Evolutionary conservation across 1,140 invertebrate species (phyloP).

Genomic region (Anastrepha ludens): DNA sequence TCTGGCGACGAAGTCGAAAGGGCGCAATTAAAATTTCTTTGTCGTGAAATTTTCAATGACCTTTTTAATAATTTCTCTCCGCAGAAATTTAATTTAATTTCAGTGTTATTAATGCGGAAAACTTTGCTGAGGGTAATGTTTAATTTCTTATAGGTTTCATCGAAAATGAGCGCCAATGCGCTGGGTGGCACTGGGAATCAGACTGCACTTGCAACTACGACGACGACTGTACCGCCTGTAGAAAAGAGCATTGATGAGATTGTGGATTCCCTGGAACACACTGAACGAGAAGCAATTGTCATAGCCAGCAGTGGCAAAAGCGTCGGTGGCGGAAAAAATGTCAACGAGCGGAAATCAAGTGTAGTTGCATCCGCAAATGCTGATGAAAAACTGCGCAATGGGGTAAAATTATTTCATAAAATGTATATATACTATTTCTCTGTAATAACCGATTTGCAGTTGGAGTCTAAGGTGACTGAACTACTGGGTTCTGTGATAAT

Average conservation of each 20-base stretch:
- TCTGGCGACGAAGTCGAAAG: not conserved
- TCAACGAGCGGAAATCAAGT: constrained; percentile 11
- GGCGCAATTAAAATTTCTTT: constrained; percentile 51
- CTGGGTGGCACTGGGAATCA: constrained; percentile 14
- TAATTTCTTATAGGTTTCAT: not conserved
- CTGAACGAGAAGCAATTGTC: not conserved
- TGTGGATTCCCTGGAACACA: not conserved
- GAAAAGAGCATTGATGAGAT: not conserved
- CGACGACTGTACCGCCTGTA: constrained; percentile 33
- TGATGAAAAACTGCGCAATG: constrained; percentile 25
- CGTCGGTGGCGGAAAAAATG: constrained; percentile 40
- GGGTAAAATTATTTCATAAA: constrained; percentile 12
- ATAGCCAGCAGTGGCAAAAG: not conserved
- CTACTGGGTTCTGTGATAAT: constrained; percentile 79
- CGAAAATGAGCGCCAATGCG: constrained; percentile 44
- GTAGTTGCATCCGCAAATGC: not conserved
- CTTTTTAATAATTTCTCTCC: not conserved
- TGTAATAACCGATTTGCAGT: constrained; percentile 24
- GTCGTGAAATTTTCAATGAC: not conserved
- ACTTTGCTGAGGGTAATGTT: not conserved
- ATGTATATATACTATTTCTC: not conserved
- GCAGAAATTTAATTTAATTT: not conserved
- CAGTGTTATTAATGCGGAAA: not conserved
- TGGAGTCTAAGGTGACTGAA: constrained; percentile 66
- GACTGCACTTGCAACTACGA: not conserved